phyloP scores from a whole-genome alignment of 2,797 vertebrate species.

The Rhodeus uyekii region DNA sequence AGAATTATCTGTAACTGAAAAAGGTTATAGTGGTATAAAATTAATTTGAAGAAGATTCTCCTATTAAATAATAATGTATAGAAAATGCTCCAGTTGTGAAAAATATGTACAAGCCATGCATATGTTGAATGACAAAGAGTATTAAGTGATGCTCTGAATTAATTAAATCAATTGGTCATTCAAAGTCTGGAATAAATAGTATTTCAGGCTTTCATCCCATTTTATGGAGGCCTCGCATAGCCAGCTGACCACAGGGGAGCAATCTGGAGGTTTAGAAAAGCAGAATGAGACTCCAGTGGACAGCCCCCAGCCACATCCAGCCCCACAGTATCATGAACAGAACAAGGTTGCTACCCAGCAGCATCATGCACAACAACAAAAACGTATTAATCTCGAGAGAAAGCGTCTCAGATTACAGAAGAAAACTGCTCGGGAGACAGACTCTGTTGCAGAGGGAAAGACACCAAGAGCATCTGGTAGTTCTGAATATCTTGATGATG shows the following conservation, averaged over 20 bases:
- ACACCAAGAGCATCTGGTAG: conserved; percentile 62
- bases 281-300: conserved; percentile 65
- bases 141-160: conserved; percentile 53
- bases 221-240: conserved; percentile 80
- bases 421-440: conserved; percentile 78
- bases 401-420: conserved; percentile 74
- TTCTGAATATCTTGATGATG: conserved; percentile 68
- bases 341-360: conserved; percentile 54
- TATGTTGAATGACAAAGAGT: conserved; percentile 7
- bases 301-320: conserved; percentile 45
- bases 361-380: conserved; percentile 65
- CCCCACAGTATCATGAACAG: conserved; percentile 57
- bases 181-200: conserved; percentile 66
- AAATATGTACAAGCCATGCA: neutral
- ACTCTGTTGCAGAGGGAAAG: conserved; percentile 61
- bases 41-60: neutral
- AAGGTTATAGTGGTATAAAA: neutral
- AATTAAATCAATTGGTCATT: conserved; percentile 53
- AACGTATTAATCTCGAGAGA: conserved; percentile 69
- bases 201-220: conserved; percentile 68
- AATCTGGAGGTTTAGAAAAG: conserved; percentile 73
- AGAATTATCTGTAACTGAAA: conserved; percentile 3
- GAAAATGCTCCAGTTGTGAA: neutral
- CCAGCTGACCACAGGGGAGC: conserved; percentile 74
- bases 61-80: conserved; percentile 29